Conservation (phyloP, 2,113 vertebrate genomes). For the Hemibagrus wyckioides region DNA sequence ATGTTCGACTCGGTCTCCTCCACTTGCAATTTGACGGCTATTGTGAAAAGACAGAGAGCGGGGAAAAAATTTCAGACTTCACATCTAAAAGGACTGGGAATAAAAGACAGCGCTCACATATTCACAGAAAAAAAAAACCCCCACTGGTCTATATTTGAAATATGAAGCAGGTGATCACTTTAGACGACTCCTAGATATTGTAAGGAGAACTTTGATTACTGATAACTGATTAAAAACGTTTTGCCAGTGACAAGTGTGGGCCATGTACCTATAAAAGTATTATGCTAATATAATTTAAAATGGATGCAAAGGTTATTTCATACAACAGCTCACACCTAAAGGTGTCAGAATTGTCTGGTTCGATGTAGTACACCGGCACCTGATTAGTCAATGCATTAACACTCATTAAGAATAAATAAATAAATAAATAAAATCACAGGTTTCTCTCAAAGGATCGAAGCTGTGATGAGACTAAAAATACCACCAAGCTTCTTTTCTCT, state of each 20-base stretch:
- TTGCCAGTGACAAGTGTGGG: neutral
- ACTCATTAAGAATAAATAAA: conserved; percentile 3
- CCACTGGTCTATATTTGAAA: neutral
- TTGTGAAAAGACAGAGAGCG: conserved; percentile 24
- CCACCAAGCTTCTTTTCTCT: neutral
- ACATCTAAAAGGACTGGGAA: neutral
- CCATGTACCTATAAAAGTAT: neutral
- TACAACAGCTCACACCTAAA: neutral
- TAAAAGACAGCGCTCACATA: neutral
- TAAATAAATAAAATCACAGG: conserved; percentile 3
- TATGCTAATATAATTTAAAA: neutral
- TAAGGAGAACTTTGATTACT: neutral
- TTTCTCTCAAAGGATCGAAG: conserved; percentile 17
- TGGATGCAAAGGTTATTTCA: neutral
- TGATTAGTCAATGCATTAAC: conserved; percentile 25
- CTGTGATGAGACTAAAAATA: conserved; percentile 48
- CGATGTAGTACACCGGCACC: neutral
- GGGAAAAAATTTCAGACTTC: conserved; percentile 26
- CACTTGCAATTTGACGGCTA: conserved; percentile 88
- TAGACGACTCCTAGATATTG: neutral
- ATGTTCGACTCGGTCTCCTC: conserved; percentile 84
- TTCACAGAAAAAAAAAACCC: neutral
- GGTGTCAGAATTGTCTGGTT: neutral
- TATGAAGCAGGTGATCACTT: neutral
- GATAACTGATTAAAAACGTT: conserved; percentile 13